These are phyloP conservation scores for Zosterops japonicus DNA, from an alignment of 2,113 vertebrate genomes.

Conservation along the genomic window DNA sequence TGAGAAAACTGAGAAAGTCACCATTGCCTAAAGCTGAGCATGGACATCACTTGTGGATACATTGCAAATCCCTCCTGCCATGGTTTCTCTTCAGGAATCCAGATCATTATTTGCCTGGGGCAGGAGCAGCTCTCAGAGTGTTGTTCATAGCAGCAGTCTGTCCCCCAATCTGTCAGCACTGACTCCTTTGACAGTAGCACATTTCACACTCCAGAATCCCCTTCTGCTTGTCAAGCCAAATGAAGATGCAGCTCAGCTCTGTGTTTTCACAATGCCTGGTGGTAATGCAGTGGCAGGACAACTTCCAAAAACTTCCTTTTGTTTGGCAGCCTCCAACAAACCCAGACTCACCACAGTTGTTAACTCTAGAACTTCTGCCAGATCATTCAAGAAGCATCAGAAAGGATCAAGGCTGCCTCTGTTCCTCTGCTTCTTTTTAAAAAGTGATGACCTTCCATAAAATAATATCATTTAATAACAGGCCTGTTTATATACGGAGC, in stretches of 20 bases:
- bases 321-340: neutral
- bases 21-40: neutral
- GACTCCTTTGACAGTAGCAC: neutral
- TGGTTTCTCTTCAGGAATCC: slow-evolving; percentile 15
- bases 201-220: neutral
- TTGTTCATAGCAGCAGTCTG: slow-evolving; percentile 3
- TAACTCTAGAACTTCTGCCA: slow-evolving; percentile 4
- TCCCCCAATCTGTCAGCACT: neutral
- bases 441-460: neutral
- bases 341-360: neutral
- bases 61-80: neutral
- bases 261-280: neutral
- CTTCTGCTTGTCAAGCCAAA: slow-evolving; percentile 19
- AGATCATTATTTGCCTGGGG: slow-evolving; percentile 18
- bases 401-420: slow-evolving; percentile 12
- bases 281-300: neutral
- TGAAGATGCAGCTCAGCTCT: neutral
- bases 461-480: slow-evolving; percentile 31
- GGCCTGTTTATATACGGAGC: slow-evolving; percentile 25
- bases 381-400: slow-evolving; percentile 19
- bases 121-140: slow-evolving; percentile 5
- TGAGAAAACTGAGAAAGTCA: neutral
- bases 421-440: neutral
- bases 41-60: neutral
- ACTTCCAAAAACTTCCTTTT: neutral